Evolutionary conservation across 2,888 invertebrate genomes (phyloP).

Genomic region (Malthinus seriepunctatus): DNA sequence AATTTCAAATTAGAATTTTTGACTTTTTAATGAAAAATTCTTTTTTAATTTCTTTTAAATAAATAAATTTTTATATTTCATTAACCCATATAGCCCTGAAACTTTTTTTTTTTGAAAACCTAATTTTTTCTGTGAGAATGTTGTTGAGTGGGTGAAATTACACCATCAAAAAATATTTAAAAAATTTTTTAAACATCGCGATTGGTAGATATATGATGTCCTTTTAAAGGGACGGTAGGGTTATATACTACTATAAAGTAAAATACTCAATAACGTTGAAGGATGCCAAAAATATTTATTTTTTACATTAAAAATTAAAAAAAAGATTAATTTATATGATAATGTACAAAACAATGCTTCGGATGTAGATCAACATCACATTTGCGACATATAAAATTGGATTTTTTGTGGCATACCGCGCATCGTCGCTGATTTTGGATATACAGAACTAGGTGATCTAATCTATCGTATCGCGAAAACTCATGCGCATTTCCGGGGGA

Average conservation of each 20-base stretch:
- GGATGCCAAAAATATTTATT: neutral
- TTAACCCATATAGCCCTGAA: constrained; percentile 4
- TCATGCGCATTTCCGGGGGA: constrained; percentile 19
- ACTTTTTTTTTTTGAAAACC: neutral
- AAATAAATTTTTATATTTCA: too few relatives aligned
- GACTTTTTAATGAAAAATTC: too few relatives aligned
- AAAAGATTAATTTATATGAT: neutral
- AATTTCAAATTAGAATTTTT: too few relatives aligned
- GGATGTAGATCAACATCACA: neutral
- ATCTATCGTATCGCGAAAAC: neutral
- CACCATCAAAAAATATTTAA: neutral
- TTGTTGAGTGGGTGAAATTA: neutral
- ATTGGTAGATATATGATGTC: neutral
- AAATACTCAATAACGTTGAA: neutral
- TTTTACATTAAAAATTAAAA: neutral
- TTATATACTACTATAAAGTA: neutral
- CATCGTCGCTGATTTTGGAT: constrained; percentile 8
- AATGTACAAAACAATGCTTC: neutral
- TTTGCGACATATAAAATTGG: neutral
- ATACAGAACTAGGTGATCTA: constrained; percentile 5
- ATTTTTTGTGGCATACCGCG: constrained; percentile 3
- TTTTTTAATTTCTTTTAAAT: too few relatives aligned
- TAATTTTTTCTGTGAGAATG: neutral
- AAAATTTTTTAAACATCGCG: neutral
- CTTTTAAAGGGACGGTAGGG: constrained; percentile 3